phyloP scores from a whole-genome alignment of 2,888 invertebrate species.

The Gnatocerus cornutus region DNA sequence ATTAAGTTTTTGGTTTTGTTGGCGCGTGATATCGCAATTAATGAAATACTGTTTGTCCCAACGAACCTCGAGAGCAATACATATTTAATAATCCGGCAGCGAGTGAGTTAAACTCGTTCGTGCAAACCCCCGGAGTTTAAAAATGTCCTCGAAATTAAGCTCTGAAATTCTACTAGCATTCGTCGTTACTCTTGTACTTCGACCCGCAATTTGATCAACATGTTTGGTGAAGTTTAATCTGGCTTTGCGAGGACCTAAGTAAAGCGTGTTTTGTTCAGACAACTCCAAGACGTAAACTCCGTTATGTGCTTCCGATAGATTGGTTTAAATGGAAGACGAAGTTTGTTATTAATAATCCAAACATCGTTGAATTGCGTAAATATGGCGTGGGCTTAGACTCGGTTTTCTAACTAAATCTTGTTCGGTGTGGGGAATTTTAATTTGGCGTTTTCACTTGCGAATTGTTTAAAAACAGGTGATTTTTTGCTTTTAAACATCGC shows the following conservation, averaged over 20 bases:
- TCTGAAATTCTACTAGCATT: neutral
- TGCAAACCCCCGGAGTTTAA: neutral
- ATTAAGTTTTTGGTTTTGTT: constrained; percentile 34
- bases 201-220: constrained; percentile 25
- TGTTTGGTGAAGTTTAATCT: constrained; percentile 32
- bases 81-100: constrained; percentile 28
- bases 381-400: too few relatives aligned
- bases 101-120: constrained; percentile 15
- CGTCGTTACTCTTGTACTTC: constrained; percentile 19
- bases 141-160: constrained; percentile 5
- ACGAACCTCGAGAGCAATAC: constrained; percentile 31
- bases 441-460: too few relatives aligned
- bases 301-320: constrained; percentile 29
- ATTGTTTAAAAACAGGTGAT: too few relatives aligned
- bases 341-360: constrained; percentile 29
- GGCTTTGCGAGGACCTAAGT: constrained; percentile 32
- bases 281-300: constrained; percentile 27
- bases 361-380: too few relatives aligned
- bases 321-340: constrained; percentile 16
- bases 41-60: constrained; percentile 36
- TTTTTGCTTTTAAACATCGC: too few relatives aligned
- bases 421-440: too few relatives aligned
- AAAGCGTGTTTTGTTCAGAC: constrained; percentile 26
- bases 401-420: too few relatives aligned
- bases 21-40: constrained; percentile 33